Percentiles rank a stretch among this genome's conserved stretches.
These are phyloP conservation scores for Mormoops blainvillei DNA, from an alignment of 2,113 vertebrate genomes.

Conservation along the genomic window DNA sequence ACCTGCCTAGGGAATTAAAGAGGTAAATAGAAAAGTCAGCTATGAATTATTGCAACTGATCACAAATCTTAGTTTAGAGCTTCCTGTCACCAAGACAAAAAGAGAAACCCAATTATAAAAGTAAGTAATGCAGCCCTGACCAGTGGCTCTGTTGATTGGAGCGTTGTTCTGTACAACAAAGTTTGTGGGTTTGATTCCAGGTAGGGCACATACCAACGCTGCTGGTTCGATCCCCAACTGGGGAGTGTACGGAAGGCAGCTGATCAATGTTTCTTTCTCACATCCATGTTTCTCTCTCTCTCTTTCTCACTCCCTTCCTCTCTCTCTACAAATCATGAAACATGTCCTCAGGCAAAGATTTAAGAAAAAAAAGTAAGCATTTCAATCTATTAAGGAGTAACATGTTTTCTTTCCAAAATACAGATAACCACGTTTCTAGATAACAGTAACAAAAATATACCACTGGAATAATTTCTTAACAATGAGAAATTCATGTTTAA, in stretches of 20 bases:
- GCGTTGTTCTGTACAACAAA: no score
- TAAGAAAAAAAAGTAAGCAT: background rate
- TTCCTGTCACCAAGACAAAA: background rate
- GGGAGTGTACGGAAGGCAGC: no score
- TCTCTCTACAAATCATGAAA: background rate
- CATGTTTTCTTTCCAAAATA: background rate
- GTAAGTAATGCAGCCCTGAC: background rate
- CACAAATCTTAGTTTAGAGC: conserved; percentile 20
- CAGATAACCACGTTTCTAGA: background rate
- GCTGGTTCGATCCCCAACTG: no score
- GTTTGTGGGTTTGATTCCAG: no score
- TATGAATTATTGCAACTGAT: background rate
- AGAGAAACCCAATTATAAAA: background rate
- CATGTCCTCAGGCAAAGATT: background rate
- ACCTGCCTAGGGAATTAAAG: background rate
- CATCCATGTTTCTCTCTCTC: no score
- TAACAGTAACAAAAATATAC: background rate
- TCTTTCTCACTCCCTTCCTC: no score
- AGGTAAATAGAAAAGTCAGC: background rate
- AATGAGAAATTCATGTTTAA: background rate
- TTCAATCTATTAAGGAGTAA: background rate
- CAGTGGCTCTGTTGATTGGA: no score
- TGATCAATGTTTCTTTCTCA: no score
- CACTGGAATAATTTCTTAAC: background rate
- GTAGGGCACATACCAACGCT: no score